Evolutionary conservation across 2,797 vertebrate species (phyloP).

Genomic region (Taenioides sp.): DNA sequence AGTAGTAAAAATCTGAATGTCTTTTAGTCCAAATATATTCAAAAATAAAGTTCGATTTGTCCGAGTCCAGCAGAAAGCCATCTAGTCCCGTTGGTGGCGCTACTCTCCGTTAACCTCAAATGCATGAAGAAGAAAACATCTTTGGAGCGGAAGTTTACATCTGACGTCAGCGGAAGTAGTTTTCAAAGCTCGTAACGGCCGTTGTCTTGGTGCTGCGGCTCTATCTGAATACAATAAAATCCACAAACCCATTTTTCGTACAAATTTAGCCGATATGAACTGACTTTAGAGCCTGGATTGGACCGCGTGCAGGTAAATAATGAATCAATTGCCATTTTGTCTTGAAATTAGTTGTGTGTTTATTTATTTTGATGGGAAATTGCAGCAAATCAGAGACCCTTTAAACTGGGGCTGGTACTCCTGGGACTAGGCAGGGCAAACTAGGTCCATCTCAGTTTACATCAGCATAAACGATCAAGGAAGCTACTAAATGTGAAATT

Average conservation of each 20-base stretch:
- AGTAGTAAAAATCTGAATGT: no score
- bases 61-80: no score
- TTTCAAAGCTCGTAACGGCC: conserved; percentile 68
- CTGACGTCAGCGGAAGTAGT: conserved; percentile 38
- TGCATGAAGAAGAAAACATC: conserved; percentile 30
- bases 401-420: background rate
- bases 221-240: conserved; percentile 11
- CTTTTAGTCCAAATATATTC: no score
- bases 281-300: rapidly evolving
- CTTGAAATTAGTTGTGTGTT: background rate
- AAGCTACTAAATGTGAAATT: background rate
- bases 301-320: conserved; percentile 11
- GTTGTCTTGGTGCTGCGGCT: conserved; percentile 44
- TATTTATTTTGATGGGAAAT: background rate
- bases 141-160: conserved; percentile 16
- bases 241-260: background rate
- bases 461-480: background rate
- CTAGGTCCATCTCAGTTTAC: background rate
- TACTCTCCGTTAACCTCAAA: rapidly evolving
- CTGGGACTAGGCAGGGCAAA: background rate
- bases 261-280: background rate
- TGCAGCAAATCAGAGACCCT: conserved; percentile 3
- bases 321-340: background rate
- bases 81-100: conserved; percentile 6
- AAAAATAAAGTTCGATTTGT: no score